Evolutionary conservation across 2,113 vertebrate species (phyloP).

Genomic region (Bos indicus): DNA sequence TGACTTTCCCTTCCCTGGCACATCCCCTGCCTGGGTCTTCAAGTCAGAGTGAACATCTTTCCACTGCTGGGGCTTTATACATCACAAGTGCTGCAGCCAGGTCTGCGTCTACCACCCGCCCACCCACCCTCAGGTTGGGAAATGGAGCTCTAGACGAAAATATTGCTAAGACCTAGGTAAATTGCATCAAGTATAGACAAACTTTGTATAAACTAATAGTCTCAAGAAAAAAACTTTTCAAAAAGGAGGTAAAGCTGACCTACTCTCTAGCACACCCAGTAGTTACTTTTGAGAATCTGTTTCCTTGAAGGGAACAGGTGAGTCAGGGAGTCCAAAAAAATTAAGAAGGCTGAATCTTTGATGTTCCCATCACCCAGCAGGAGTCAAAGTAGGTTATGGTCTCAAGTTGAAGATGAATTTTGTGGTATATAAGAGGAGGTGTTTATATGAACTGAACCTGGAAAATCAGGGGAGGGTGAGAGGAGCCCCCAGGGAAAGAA

Average conservation of each 20-base stretch:
- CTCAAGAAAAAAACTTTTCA: background rate
- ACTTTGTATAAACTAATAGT: background rate
- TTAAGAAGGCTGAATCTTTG: background rate
- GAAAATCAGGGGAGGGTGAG: background rate
- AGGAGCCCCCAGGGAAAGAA: background rate
- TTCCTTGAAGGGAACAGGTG: background rate
- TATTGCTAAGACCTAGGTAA: background rate
- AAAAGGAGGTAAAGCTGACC: background rate
- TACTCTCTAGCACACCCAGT: background rate
- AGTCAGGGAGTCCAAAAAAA: background rate
- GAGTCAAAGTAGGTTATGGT: background rate
- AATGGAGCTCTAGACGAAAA: background rate
- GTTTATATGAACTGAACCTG: background rate
- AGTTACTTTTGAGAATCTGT: background rate
- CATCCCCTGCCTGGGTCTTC: background rate
- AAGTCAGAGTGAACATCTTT: background rate
- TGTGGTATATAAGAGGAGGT: background rate
- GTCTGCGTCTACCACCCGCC: rapidly evolving
- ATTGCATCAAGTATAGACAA: background rate
- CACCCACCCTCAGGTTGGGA: background rate
- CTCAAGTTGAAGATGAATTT: background rate
- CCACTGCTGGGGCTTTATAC: background rate
- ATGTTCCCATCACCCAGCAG: background rate
- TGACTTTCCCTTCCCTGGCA: background rate
- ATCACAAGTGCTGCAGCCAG: rapidly evolving